These are phyloP conservation scores for Oryzias sinensis DNA, from an alignment of 2,797 vertebrate genomes.

Conservation along the genomic window DNA sequence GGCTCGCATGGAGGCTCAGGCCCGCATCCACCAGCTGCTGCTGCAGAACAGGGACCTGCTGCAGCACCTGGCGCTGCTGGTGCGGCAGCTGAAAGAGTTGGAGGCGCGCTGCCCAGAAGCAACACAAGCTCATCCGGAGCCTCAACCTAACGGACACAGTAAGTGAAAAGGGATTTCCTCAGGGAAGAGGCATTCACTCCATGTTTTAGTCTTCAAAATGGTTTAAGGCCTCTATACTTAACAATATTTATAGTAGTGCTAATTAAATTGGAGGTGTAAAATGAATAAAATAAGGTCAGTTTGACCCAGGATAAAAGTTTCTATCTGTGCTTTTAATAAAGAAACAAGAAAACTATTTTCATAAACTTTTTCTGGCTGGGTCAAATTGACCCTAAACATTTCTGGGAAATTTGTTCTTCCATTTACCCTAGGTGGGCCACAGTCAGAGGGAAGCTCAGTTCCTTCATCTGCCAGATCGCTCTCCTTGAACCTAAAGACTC, in stretches of 20 bases:
- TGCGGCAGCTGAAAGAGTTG: conserved; percentile 85
- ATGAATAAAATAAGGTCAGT: too few relatives aligned
- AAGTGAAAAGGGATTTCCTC: conserved; percentile 23
- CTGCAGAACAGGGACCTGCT: conserved; percentile 85
- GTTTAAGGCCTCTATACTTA: too few relatives aligned
- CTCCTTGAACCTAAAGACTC: conserved; percentile 86
- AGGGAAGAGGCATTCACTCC: too few relatives aligned
- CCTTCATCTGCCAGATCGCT: conserved; percentile 68
- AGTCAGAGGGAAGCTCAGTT: conserved; percentile 66
- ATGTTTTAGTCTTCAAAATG: too few relatives aligned
- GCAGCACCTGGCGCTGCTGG: conserved; percentile 83
- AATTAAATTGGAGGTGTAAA: too few relatives aligned
- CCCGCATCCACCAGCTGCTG: conserved; percentile 85
- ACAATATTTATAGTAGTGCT: too few relatives aligned
- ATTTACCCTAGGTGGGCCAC: conserved; percentile 63
- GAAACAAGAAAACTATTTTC: too few relatives aligned
- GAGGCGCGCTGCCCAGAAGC: conserved; percentile 55
- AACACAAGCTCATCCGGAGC: conserved; percentile 30
- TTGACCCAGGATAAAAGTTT: too few relatives aligned
- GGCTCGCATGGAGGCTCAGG: conserved; percentile 83
- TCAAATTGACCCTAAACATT: not conserved
- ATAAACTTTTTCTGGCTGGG: not conserved
- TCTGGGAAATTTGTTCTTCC: not conserved
- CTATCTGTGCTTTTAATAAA: too few relatives aligned
- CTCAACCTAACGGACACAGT: conserved; percentile 53